Conservation (phyloP, 2,797 vertebrate genomes). For the Chaenodraco wilsoni region DNA sequence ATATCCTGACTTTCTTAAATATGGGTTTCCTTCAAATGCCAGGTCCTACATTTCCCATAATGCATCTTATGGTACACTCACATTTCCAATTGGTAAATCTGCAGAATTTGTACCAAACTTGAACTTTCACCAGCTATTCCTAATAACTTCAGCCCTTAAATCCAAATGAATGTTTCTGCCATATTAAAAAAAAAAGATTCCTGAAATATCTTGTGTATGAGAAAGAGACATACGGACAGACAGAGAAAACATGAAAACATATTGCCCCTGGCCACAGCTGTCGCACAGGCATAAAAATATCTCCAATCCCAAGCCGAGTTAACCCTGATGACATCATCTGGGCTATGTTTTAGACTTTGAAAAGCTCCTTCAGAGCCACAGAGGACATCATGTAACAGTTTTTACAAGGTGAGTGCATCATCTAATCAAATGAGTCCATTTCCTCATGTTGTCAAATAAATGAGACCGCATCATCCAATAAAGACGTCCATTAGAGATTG, state of each 20-base stretch:
- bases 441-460: background rate
- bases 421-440: background rate
- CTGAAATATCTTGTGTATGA: too few relatives aligned
- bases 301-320: background rate
- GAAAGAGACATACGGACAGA: too few relatives aligned
- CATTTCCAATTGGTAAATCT: background rate
- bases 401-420: background rate
- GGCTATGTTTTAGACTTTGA: background rate
- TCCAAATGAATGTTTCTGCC: too few relatives aligned
- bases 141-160: too few relatives aligned
- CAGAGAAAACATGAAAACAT: too few relatives aligned
- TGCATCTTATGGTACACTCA: too few relatives aligned
- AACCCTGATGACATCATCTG: background rate
- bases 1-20: background rate
- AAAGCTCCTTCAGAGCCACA: background rate
- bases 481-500: constrained; percentile 3
- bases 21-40: background rate
- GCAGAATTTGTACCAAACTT: too few relatives aligned
- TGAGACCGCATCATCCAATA: background rate
- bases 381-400: background rate
- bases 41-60: background rate
- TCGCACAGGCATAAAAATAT: too few relatives aligned
- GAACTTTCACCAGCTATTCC: too few relatives aligned
- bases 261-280: too few relatives aligned
- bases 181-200: too few relatives aligned